A percentile compares a stretch with the other conserved stretches of the same genome.
Evolutionary conservation across 2,888 invertebrate species (phyloP).

Genomic region (Macaria notata): DNA sequence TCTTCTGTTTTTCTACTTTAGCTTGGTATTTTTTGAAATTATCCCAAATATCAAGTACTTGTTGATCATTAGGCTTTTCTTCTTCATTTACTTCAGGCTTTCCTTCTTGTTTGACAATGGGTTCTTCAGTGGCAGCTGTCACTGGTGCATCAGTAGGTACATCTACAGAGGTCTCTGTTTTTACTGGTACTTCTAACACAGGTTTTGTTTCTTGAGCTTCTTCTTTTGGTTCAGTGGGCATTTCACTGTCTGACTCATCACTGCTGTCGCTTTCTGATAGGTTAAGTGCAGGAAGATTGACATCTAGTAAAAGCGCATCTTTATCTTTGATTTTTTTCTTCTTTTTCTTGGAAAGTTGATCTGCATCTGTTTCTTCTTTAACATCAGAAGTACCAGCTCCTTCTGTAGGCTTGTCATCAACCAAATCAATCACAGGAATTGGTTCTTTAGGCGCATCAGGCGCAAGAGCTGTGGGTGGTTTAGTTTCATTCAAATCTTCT

Average conservation of each 20-base stretch:
- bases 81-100: constrained; percentile 56
- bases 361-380: constrained; percentile 56
- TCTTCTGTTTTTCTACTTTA: constrained; percentile 83
- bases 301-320: constrained; percentile 74
- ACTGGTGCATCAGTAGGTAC: constrained; percentile 7
- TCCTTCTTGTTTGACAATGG: constrained; percentile 43
- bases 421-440: constrained; percentile 64
- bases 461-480: constrained; percentile 44
- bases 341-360: constrained; percentile 68
- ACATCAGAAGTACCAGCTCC: constrained; percentile 59
- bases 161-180: constrained; percentile 32
- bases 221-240: constrained; percentile 49
- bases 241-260: constrained; percentile 81
- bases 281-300: constrained; percentile 90
- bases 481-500: constrained; percentile 58
- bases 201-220: constrained; percentile 43
- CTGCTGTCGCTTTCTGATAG: constrained; percentile 93
- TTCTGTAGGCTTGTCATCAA: constrained; percentile 59
- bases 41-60: constrained; percentile 89
- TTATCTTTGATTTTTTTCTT: constrained; percentile 75
- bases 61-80: constrained; percentile 80
- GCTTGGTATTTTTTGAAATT: constrained; percentile 89
- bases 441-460: constrained; percentile 58
- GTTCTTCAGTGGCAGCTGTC: constrained; percentile 4
- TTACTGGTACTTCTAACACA: constrained; percentile 38